These are phyloP conservation scores for Lithosia quadra DNA, from an alignment of 2,888 invertebrate genomes.

Conservation along the genomic window DNA sequence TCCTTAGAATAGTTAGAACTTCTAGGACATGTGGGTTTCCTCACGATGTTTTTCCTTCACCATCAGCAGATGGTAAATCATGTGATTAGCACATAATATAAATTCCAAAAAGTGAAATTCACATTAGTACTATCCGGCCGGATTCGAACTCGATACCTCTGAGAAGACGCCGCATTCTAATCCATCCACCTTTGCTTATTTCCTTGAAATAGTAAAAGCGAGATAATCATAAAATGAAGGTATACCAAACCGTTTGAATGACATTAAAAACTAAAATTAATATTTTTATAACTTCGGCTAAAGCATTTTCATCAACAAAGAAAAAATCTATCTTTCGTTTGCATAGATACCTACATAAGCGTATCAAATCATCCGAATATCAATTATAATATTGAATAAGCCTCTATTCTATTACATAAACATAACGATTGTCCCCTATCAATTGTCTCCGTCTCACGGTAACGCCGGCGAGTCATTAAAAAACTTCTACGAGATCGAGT, in stretches of 20 bases:
- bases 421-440: slow-evolving; percentile 41
- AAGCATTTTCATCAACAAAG: background rate
- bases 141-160: no score
- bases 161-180: no score
- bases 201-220: no score
- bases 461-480: slow-evolving; percentile 65
- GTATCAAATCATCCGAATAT: background rate
- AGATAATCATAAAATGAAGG: background rate
- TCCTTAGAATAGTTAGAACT: no score
- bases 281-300: background rate
- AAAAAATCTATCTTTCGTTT: background rate
- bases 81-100: no score
- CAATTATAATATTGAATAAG: background rate
- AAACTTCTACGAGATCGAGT: slow-evolving; percentile 75
- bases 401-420: slow-evolving; percentile 9
- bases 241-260: background rate
- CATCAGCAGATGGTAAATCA: no score
- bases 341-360: background rate
- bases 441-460: slow-evolving; percentile 58
- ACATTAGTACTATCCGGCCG: no score
- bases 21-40: no score
- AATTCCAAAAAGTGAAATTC: no score
- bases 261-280: background rate
- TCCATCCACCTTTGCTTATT: no score
- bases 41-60: no score